Evolutionary conservation across 2,888 invertebrate species (phyloP), one percentile per base, ranked within the genome.

Genomic region (Agrochola macilenta): DNA sequence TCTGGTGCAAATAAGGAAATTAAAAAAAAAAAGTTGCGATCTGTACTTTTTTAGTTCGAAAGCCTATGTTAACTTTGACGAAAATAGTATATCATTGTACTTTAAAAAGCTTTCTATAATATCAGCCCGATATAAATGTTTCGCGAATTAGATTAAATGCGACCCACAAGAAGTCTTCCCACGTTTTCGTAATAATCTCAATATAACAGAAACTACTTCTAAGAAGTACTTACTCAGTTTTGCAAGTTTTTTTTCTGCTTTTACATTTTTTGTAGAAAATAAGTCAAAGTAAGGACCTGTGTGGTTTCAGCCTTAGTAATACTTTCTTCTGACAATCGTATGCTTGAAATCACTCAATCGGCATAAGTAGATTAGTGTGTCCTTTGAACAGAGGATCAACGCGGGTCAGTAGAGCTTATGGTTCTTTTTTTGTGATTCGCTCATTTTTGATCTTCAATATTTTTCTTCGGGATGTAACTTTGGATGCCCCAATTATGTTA

Each of bases 381-480:
- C 83, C 88, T 89, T 90, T 90, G 90, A 90, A 79, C 76, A 68
- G 64, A 72, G 79, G 89, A 89, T 91, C 88, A 90, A 91, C 91
- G 85, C 73, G 52, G 83, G 82, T 79, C 82, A 85, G 69, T 79
- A 73, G 70, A 76, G 79, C 26, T 68, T 68, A 58, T 35, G 63
- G 5, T 60, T 68, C 65, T 73, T 39, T 75, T n/a, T 73, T 54
- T 75, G 58, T 68, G 46, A 46, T 35, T 35, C 14, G 17, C 61
- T 76, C 70, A 74, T 81, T 66, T 85, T 81, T 74, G 12, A 43
- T 73, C 65, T 68, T 58, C 11, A 58, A 49, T 73, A 57, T 69
- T 65, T 69, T 76, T 23, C 30, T 30, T 60, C 58, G n/a, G 4
- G 35, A 17, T 71, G 30, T 54, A 26, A 43, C 35, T 65, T 26